Evolutionary conservation across 2,113 vertebrate species (phyloP).

Genomic region (Boleophthalmus pectinirostris): DNA sequence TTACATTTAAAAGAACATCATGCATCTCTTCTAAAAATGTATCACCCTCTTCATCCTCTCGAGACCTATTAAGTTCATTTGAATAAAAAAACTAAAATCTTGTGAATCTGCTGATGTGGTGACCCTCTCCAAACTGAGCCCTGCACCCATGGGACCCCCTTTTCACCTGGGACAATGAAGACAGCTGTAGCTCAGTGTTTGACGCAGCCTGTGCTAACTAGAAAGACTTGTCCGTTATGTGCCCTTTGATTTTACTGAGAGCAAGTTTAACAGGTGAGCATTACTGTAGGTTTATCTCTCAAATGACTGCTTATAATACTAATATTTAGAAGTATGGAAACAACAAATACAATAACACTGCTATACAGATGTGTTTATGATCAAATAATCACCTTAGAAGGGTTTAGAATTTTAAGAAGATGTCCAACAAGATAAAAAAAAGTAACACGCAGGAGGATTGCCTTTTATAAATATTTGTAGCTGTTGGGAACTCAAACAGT

Average conservation of each 20-base stretch:
- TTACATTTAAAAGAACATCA: not conserved
- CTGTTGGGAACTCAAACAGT: too few relatives aligned
- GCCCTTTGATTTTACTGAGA: not conserved
- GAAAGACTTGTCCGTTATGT: not conserved
- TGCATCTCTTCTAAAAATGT: not conserved
- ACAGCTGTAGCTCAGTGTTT: slow-evolving; percentile 29
- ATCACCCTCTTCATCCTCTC: not conserved
- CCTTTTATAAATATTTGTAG: too few relatives aligned
- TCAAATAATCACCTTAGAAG: too few relatives aligned
- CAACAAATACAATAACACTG: not conserved
- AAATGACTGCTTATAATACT: not conserved
- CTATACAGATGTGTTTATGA: not conserved
- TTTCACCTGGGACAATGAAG: slow-evolving; percentile 26
- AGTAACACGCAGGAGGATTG: too few relatives aligned
- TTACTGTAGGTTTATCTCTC: not conserved
- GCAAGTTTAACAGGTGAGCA: not conserved
- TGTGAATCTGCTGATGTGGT: not conserved
- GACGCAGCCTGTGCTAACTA: slow-evolving; percentile 14
- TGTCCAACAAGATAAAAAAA: too few relatives aligned
- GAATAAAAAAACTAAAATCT: slow-evolving; percentile 12
- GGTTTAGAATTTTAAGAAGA: too few relatives aligned
- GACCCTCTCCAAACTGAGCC: slow-evolving; percentile 21
- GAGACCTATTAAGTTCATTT: not conserved
- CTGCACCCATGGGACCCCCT: slow-evolving; percentile 21
- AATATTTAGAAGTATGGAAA: not conserved